Percentiles rank a stretch among this genome's conserved stretches.
These are phyloP conservation scores for Propithecus coquereli DNA, from an alignment of 2,113 vertebrate species.

Conservation along the genomic window DNA sequence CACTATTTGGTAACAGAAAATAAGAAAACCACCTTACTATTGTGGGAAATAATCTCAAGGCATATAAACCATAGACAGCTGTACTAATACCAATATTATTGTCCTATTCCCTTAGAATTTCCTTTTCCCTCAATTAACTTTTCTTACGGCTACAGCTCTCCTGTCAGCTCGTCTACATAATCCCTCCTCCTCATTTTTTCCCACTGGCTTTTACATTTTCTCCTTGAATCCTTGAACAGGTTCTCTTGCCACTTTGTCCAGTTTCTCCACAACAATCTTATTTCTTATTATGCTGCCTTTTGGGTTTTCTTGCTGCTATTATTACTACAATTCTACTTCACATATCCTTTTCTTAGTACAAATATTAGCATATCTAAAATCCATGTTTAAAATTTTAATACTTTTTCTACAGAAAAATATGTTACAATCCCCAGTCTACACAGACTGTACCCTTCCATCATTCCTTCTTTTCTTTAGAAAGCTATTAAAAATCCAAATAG, in stretches of 20 bases:
- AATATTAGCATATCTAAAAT: constrained; percentile 35
- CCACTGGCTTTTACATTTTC: neutral
- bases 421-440: neutral
- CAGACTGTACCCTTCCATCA: neutral
- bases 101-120: neutral
- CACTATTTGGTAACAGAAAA: neutral
- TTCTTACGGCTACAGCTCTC: neutral
- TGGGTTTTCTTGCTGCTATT: neutral
- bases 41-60: neutral
- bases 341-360: neutral
- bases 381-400: constrained; percentile 18
- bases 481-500: neutral
- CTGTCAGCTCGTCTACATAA: neutral
- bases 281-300: neutral
- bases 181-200: neutral
- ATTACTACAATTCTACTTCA: neutral
- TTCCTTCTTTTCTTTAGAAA: neutral
- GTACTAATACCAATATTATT: neutral
- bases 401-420: constrained; percentile 26
- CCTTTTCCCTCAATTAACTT: neutral
- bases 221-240: neutral
- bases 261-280: neutral
- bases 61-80: neutral
- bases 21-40: neutral
- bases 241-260: neutral